phyloP scores from a whole-genome alignment of 1,140 invertebrate species.

The Drosophila tani region DNA sequence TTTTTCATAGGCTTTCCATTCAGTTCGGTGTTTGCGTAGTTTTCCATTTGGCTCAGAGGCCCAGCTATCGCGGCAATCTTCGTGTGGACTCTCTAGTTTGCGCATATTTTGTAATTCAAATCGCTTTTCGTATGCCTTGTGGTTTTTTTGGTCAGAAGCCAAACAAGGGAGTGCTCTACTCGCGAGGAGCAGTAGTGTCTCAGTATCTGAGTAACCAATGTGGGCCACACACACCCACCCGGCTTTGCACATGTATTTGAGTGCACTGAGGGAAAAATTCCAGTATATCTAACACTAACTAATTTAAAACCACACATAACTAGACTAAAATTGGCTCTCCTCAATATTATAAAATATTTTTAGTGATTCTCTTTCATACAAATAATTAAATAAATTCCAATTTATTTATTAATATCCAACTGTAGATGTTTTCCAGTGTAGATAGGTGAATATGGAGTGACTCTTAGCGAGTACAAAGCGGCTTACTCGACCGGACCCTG shows the following conservation, averaged over 20 bases:
- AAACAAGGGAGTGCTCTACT: constrained; percentile 62
- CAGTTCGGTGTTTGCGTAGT: constrained; percentile 37
- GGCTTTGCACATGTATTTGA: constrained; percentile 8
- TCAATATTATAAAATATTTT: no score
- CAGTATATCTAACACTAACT: background rate
- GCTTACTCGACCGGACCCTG: constrained; percentile 44
- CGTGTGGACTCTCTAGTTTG: constrained; percentile 36
- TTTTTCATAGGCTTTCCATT: constrained; percentile 45
- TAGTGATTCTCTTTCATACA: background rate
- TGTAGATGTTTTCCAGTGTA: constrained; percentile 1
- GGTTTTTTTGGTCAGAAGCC: constrained; percentile 82
- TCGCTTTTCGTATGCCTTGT: constrained; percentile 60
- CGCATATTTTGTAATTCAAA: constrained; percentile 76
- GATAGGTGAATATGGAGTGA: constrained; percentile 13
- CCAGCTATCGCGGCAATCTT: constrained; percentile 32
- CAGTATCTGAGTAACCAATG: constrained; percentile 49
- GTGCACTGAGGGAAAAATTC: constrained; percentile 1
- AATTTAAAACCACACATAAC: background rate
- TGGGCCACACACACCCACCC: constrained; percentile 54
- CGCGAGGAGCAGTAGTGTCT: constrained; percentile 30
- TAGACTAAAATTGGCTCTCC: no score
- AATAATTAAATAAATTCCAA: background rate
- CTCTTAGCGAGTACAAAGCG: constrained; percentile 38
- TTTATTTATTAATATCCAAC: background rate
- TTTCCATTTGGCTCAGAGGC: constrained; percentile 31